phyloP scores from a whole-genome alignment of 2,888 invertebrate genomes.

The Trypoxylon attenuatum region DNA sequence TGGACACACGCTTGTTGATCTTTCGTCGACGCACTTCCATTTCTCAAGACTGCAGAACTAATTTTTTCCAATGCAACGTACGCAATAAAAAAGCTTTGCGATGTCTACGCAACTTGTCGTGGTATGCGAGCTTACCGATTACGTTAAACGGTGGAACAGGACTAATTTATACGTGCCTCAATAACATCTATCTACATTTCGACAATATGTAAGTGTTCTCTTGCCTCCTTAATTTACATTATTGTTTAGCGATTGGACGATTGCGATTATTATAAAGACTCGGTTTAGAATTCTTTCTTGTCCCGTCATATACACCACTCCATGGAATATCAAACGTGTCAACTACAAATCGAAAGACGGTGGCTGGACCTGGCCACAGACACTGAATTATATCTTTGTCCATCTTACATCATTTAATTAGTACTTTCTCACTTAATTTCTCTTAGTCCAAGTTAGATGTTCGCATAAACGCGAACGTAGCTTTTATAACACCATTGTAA shows the following conservation, averaged over 20 bases:
- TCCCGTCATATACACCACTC: slow-evolving; percentile 14
- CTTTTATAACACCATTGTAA: slow-evolving; percentile 14
- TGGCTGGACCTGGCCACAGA: slow-evolving; percentile 39
- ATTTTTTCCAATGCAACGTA: slow-evolving; percentile 25
- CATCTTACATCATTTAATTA: slow-evolving; percentile 26
- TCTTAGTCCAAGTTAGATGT: slow-evolving; percentile 19
- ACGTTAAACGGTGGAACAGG: slow-evolving; percentile 30
- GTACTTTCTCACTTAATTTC: slow-evolving; percentile 22
- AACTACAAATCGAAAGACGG: slow-evolving; percentile 25
- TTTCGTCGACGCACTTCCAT: slow-evolving; percentile 3
- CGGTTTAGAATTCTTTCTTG: slow-evolving; percentile 20
- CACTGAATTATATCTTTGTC: slow-evolving; percentile 33
- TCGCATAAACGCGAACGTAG: slow-evolving; percentile 31
- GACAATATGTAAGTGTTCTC: slow-evolving; percentile 26
- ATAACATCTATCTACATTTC: slow-evolving; percentile 27
- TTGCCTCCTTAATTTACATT: slow-evolving; percentile 47
- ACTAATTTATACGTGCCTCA: slow-evolving; percentile 34
- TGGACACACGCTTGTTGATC: slow-evolving; percentile 14
- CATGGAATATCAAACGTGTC: slow-evolving; percentile 19
- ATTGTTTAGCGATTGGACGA: slow-evolving; percentile 58
- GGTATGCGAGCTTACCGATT: slow-evolving; percentile 22
- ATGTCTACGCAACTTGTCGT: slow-evolving; percentile 15
- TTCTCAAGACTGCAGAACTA: slow-evolving; percentile 25
- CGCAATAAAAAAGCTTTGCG: slow-evolving; percentile 27
- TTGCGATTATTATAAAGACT: slow-evolving; percentile 40